phyloP scores from a whole-genome alignment of 2,888 invertebrate genomes.

The Monopis laevigella region DNA sequence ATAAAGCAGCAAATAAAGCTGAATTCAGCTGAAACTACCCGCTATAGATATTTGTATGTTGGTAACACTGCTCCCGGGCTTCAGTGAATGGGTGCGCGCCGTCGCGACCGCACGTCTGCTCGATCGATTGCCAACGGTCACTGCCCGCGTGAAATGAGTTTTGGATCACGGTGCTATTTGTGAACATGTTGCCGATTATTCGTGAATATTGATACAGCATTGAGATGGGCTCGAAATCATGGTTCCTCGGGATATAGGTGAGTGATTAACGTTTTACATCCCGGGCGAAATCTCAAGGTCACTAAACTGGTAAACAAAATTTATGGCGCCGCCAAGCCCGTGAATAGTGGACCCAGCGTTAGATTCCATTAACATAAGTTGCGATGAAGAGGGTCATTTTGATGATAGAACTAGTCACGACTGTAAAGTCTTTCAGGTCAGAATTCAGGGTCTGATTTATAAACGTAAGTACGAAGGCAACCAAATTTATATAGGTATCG shows the following conservation, averaged over 20 bases:
- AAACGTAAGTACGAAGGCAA: too few relatives aligned
- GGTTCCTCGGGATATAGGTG: slow-evolving; percentile 9
- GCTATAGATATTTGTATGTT: slow-evolving; percentile 1
- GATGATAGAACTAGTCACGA: too few relatives aligned
- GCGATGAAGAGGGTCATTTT: not conserved
- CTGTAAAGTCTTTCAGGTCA: too few relatives aligned
- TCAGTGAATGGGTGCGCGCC: slow-evolving; percentile 54
- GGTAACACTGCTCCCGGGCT: slow-evolving; percentile 27
- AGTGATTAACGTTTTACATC: not conserved
- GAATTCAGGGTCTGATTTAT: too few relatives aligned
- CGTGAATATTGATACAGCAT: not conserved
- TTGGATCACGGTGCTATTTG: slow-evolving; percentile 9
- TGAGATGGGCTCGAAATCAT: slow-evolving; percentile 4
- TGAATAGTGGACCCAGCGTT: not conserved
- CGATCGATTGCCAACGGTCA: slow-evolving; percentile 21
- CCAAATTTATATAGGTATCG: too few relatives aligned
- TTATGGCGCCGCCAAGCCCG: not conserved
- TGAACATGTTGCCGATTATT: not conserved
- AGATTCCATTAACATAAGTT: not conserved
- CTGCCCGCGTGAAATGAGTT: slow-evolving; percentile 4
- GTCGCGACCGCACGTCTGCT: slow-evolving; percentile 15
- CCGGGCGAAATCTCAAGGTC: slow-evolving; percentile 8
- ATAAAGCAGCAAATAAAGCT: not conserved
- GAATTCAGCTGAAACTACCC: slow-evolving; percentile 4
- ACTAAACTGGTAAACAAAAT: slow-evolving; percentile 9